Base-by-base conservation (phyloP, 2,888 invertebrate genomes). In the Syritta pipiens region DNA sequence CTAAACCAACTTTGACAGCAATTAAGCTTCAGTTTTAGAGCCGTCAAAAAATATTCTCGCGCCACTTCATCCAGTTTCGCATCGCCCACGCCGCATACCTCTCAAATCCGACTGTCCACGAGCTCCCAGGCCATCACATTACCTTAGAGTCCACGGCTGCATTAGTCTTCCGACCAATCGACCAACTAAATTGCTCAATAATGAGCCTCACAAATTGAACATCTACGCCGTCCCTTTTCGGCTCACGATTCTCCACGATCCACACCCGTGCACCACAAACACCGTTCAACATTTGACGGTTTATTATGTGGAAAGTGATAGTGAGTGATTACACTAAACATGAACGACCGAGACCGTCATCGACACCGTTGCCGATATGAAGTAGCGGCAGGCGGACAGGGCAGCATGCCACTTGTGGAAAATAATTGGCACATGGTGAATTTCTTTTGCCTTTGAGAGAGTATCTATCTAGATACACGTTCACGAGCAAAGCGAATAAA, bases 351-450 rank as follows among this genome's bases (percentile, higher is more conserved):
- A 14, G 44, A 10, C 26, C 42, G 19, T 12, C 30, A 40, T 48
- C 62, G 49, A 17, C 44, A 42, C 12, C 17, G 20, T 24, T 24
- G 24, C 40, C 20, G 32, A 46, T 42, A 51, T 28, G 7, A 51
- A 69, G 62, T 69, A 48, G 48, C 57, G 22, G 35, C 53, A 22
- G 30, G n/a, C n/a, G n/a, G n/a, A n/a, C 26, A 44, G 53, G 17
- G 14, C 26, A 55, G 59, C 48, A 62, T n/a, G n/a, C 49, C 63
- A 69, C 57, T 62, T 60, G 42, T 49, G 59, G 49, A 49, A 69
- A 77, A 72, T 67, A 77, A 77, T 77, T 77, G 77, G 77, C 77
- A 72, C 71, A 77, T 72, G 77, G 77, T 77, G 65, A 65, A 72
- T 77, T 60, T 65, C 72, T 65, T 77, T 71, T n/a, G 32, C 53